Base-by-base conservation (phyloP, 2,113 vertebrate species). In the Rostratula benghalensis region DNA sequence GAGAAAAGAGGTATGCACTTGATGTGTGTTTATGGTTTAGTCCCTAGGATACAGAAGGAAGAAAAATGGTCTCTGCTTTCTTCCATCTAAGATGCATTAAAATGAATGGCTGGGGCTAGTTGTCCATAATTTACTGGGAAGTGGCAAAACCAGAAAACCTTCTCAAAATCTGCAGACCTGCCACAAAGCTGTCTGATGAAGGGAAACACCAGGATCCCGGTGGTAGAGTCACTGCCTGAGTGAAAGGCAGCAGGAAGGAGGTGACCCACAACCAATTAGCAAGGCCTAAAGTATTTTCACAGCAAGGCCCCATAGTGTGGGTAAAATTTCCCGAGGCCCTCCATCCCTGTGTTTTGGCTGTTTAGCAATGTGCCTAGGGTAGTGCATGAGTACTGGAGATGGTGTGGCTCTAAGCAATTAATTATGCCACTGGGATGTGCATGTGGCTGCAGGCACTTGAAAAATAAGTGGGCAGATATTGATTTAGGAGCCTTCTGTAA, bases 21-120 rank as follows among this genome's bases (percentile, higher is more conserved):
- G 69, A 53, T n/a, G 41, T 81, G 31, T 83, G 80, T 86, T 94
- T 96, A 93, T 77, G 63, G 76, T 48, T 92, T 69, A 83, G 68
- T 28, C 64, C 80, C 59, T 65, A 37, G 50, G 82, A 92, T 48
- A 74, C 41, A 87, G 85, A 82, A 91, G 45, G 20, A 87, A 93
- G 80, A 88, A 80, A 88, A 92, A 90, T 8, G 4, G 22, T 57
- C 30, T 86, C 43, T 83, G 69, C 4, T 74, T 78, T 95, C 84
- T 78, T 39, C 43, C 43, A 30, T 50, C 76, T 60, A 37, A 57
- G 41, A 31, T 88, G 79, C 67, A 53, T 69, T 43, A 50, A 76
- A 83, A 61, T 2, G 13, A 93, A 37, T n/a, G 89, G 13, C 53
- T 48, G 11, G 45, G 57, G 45, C 63, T 50, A 45, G 21, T 64